Conservation (phyloP, 2,113 vertebrate species). For the Columba janthina region DNA sequence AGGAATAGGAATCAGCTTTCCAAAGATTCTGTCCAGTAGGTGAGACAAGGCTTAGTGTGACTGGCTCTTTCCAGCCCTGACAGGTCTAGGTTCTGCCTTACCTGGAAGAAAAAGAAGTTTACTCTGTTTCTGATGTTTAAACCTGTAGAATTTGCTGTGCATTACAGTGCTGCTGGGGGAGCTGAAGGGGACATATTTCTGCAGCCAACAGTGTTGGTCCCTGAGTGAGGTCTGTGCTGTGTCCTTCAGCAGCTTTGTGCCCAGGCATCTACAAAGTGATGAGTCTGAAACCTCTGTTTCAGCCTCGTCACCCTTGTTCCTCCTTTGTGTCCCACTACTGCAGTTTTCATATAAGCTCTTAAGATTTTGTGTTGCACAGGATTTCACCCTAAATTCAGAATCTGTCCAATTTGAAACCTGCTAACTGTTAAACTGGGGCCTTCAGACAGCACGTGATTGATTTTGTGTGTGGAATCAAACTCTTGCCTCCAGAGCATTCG, state of each 20-base stretch:
- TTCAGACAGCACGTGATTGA: background rate
- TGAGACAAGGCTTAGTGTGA: background rate
- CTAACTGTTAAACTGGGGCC: background rate
- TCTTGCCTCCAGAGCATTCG: background rate
- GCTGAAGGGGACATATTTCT: background rate
- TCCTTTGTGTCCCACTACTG: background rate
- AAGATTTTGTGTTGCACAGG: background rate
- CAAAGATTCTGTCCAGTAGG: background rate
- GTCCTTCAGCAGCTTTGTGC: background rate
- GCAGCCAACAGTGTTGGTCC: background rate
- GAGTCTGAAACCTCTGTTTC: background rate
- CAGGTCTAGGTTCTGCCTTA: background rate
- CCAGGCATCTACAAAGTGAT: background rate
- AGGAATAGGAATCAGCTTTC: background rate
- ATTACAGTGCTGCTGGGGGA: background rate
- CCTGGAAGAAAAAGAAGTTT: background rate
- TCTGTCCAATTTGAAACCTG: background rate
- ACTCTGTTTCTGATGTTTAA: background rate
- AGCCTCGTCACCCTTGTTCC: background rate
- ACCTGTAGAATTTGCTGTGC: background rate
- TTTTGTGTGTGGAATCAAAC: background rate
- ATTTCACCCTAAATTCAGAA: background rate
- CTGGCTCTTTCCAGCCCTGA: background rate
- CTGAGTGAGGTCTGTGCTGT: background rate
- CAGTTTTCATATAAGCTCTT: background rate